phyloP scores from a whole-genome alignment of 2,797 vertebrate genomes.

The Acrossocheilus fasciatus region DNA sequence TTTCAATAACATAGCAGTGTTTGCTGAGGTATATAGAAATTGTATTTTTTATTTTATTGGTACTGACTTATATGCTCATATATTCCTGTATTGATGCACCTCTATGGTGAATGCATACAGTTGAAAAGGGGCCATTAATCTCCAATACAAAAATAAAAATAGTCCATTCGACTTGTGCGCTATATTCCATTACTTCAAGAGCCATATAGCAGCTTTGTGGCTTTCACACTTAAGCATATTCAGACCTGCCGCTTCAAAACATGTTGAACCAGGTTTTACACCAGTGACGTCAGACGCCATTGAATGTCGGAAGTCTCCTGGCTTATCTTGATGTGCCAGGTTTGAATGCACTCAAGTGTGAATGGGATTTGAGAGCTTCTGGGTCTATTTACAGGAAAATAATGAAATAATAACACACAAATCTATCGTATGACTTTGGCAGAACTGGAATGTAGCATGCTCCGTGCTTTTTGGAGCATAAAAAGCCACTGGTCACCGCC shows the following conservation, averaged over 20 bases:
- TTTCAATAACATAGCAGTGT: not conserved
- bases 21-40: not conserved
- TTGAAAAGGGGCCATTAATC: not conserved
- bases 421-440: not conserved
- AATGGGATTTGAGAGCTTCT: slow-evolving; percentile 21
- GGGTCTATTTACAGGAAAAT: not conserved
- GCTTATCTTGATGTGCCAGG: not conserved
- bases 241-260: not conserved
- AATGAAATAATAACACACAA: slow-evolving; percentile 16
- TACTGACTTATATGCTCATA: not conserved
- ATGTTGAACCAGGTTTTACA: not conserved
- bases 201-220: not conserved
- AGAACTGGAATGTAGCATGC: not conserved
- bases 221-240: not conserved
- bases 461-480: not conserved
- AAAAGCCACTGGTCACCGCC: not conserved
- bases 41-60: not conserved
- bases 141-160: not conserved
- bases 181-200: not conserved
- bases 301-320: not conserved
- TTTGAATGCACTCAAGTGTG: slow-evolving; percentile 7
- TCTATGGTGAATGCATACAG: not conserved
- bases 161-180: not conserved
- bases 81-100: not conserved
- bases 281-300: not conserved